phyloP scores from a whole-genome alignment of 2,797 vertebrate species.

The Parotocinclus haroldoi region DNA sequence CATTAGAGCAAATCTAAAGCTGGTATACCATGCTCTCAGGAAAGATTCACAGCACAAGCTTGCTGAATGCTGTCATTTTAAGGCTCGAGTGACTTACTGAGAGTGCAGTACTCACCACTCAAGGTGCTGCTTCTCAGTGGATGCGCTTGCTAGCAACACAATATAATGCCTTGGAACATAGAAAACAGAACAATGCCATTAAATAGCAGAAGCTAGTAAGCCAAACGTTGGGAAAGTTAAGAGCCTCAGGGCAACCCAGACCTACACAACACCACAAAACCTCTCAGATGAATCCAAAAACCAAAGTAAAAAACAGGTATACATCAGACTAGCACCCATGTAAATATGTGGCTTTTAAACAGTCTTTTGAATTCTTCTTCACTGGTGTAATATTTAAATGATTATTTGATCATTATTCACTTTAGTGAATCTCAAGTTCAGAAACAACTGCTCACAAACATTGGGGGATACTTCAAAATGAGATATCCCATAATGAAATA shows the following conservation, averaged over 20 bases:
- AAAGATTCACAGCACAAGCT: conserved; percentile 6
- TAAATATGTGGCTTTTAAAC: no score
- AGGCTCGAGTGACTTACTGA: conserved; percentile 13
- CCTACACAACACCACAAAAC: not conserved
- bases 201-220: conserved; percentile 46
- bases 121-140: conserved; percentile 82
- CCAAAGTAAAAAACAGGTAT: not conserved
- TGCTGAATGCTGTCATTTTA: not conserved
- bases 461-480: no score
- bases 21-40: not conserved
- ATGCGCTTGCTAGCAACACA: conserved; percentile 84
- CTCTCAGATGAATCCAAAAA: not conserved
- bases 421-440: no score
- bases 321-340: no score
- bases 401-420: no score
- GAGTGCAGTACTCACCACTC: conserved; percentile 79
- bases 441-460: no score
- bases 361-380: no score
- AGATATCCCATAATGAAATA: no score
- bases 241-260: conserved; percentile 11
- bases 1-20: not conserved
- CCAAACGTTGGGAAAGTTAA: conserved; percentile 33
- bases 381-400: no score
- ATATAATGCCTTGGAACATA: conserved; percentile 90
- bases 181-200: conserved; percentile 77